A percentile compares a stretch with the other conserved stretches of the same genome.
Conservation (phyloP, 1,140 invertebrate genomes). For the Heliconius melpomene region DNA sequence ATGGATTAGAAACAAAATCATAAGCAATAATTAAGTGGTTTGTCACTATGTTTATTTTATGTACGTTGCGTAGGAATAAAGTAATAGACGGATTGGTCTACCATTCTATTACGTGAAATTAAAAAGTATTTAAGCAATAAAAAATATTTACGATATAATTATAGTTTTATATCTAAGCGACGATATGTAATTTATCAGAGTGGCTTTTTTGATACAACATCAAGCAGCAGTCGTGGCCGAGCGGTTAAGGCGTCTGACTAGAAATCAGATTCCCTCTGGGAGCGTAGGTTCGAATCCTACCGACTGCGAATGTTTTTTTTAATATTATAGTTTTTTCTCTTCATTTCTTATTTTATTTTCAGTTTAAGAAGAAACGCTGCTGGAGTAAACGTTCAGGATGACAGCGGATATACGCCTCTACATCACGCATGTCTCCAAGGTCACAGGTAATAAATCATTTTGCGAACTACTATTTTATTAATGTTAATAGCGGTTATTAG, state of each 20-base stretch:
- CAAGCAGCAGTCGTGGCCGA: constrained; percentile 88
- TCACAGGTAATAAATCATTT: constrained; percentile 85
- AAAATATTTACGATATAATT: background rate
- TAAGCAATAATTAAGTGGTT: no score
- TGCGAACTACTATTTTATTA: no score
- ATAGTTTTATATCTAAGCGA: background rate
- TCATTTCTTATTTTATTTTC: constrained; percentile 63
- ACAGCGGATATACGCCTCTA: constrained; percentile 96
- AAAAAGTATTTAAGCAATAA: no score
- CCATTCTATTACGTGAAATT: no score
- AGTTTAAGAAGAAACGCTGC: constrained; percentile 94
- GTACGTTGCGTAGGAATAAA: no score
- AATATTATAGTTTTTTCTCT: constrained; percentile 31
- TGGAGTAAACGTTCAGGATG: constrained; percentile 93
- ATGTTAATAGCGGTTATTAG: background rate
- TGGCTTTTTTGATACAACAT: background rate
- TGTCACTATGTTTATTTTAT: no score
- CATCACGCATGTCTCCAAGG: constrained; percentile 97
- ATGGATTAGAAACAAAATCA: no score
- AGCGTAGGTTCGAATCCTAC: constrained; percentile 93
- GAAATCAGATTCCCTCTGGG: constrained; percentile 93
- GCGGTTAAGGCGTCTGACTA: constrained; percentile 93
- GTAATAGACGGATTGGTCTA: no score
- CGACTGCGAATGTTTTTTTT: constrained; percentile 83
- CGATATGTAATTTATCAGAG: background rate